Evolutionary conservation across 2,797 vertebrate species (phyloP), one percentile per base, ranked within the genome.

Genomic region (Pampus argenteus): DNA sequence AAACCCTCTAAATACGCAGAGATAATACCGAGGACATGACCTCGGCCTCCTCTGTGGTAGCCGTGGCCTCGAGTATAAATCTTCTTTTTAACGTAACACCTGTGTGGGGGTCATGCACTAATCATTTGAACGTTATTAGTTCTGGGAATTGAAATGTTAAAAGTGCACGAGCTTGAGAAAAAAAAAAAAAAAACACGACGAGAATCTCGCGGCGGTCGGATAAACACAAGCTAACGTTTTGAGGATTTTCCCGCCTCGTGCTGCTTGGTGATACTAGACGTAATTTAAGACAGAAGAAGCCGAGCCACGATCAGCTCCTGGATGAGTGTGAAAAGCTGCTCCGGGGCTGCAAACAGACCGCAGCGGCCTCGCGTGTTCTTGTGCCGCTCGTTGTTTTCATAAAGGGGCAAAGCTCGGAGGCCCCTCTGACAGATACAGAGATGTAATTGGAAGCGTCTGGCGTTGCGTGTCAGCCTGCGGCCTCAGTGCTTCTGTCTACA

Each of bases 401-500:
- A 74, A 71, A 81, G 82, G 82, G 86, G 50, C 73, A 71, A 76
- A 72, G 66, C 82, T 71, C 71, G 3, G 63, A 74, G 78, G 71
- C 79, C 75, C 78, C 69, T n/a, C 78, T 18, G 76, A 83, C 82
- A 75, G 80, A 88, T 75, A 78, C 73, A 22, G 22, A 34, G 36
- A 49, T 58, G 77, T 93, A 92, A 92, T 93, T 92, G 88, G 88
- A 93, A 93, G 89, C 89, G 89, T 91, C 84, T 92, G 92, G 86
- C 64, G 7, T 71, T 74, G 87, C 78, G 91, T 88, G 92, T 90
- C 73, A 58, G 83, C 71, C 76, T 49, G 23, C 54, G 65, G 71
- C 83, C 82, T 88, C 82, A 79, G 86, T 38, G 88, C 88, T 89
- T 88, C 90, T 91, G 91, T 92, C 91, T 88, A 40, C 91, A 89